Conservation (phyloP, 1,140 invertebrate species). For the Drosophila lacteicornis region DNA sequence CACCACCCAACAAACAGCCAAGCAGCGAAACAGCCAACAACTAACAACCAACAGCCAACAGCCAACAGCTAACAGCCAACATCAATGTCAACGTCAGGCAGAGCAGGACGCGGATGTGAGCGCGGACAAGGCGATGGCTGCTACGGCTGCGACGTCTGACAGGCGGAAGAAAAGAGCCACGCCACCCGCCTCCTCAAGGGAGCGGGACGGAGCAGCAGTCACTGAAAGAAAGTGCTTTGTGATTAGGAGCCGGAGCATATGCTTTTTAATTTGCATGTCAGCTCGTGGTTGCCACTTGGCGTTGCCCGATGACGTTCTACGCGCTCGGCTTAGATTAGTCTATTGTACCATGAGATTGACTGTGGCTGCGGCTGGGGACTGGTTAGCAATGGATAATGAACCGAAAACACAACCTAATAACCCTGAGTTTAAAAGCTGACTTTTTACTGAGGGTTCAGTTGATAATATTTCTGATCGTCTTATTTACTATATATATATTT, state of each 20-base stretch:
- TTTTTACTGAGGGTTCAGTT: too few relatives aligned
- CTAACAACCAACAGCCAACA: constrained; percentile 29
- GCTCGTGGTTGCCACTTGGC: constrained; percentile 34
- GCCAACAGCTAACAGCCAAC: constrained; percentile 64
- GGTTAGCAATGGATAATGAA: not conserved
- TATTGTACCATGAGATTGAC: not conserved
- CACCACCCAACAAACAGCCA: constrained; percentile 15
- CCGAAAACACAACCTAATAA: not conserved
- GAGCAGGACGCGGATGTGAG: constrained; percentile 48
- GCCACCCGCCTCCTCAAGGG: not conserved
- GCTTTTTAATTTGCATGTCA: constrained; percentile 66
- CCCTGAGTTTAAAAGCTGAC: too few relatives aligned
- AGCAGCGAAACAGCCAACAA: constrained; percentile 15
- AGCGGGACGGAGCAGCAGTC: constrained; percentile 7
- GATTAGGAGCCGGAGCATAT: constrained; percentile 58
- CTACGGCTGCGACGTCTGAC: constrained; percentile 56
- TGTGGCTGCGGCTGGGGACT: too few relatives aligned
- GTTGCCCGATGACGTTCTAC: constrained; percentile 2
- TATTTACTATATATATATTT: too few relatives aligned
- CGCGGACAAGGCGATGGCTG: constrained; percentile 59
- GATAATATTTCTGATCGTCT: too few relatives aligned
- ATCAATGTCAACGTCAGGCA: constrained; percentile 75
- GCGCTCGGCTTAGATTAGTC: constrained; percentile 8
- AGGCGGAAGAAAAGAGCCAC: constrained; percentile 64
- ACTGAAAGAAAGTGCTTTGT: constrained; percentile 52